Base-by-base conservation (phyloP, 2,797 vertebrate species). In the Nyctalus aviator region DNA sequence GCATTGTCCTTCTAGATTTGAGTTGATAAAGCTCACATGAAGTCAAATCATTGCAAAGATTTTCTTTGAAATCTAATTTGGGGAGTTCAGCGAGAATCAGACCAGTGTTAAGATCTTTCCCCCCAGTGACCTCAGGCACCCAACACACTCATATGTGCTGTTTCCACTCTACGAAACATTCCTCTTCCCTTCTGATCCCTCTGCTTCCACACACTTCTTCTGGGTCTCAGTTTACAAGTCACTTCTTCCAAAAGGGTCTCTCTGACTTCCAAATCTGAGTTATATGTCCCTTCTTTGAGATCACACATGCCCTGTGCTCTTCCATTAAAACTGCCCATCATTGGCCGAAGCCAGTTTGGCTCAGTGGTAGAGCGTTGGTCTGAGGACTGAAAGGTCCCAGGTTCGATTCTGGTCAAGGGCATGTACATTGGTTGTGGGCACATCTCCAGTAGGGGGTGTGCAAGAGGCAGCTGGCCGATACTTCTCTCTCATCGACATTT, bases 31-130 rank as follows among this genome's bases (percentile, higher is more conserved):
- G 46, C 64, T 83, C 75, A 64, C 69, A 25, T 32, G 50, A 88
- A 91, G 66, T 32, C n/a, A 78, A 85, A 68, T 20, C 69, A 73
- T 14, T 82, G 25, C 10, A n/a, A 62, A 2, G 6, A 35, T 35
- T 89, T 85, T 76, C 89, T 90, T 15, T 62, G 81, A 79, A 81
- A 87, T 79, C 14, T 53, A 32, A 50, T 78, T 94, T 73, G 18
- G 44, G 71, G 20, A 44, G 32, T 9, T 30, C 32, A 57, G 30
- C 3, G 11, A 76, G 50, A 95, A 91, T 78, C 59, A 83, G 86
- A 72, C 6, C 12, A 94, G 57, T 20, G 53, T 86, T 84, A 20
- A n/a, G 30, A 30, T 90, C 72, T 77, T 59, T 88, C 79, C 84
- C 66, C 50, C 37, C 41, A 83, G 10, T 68, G 71, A 93, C 20